A percentile compares a stretch with the other conserved stretches of the same genome.
Evolutionary conservation across 2,888 invertebrate species (phyloP).

Genomic region (Drosophila fungiperda): DNA sequence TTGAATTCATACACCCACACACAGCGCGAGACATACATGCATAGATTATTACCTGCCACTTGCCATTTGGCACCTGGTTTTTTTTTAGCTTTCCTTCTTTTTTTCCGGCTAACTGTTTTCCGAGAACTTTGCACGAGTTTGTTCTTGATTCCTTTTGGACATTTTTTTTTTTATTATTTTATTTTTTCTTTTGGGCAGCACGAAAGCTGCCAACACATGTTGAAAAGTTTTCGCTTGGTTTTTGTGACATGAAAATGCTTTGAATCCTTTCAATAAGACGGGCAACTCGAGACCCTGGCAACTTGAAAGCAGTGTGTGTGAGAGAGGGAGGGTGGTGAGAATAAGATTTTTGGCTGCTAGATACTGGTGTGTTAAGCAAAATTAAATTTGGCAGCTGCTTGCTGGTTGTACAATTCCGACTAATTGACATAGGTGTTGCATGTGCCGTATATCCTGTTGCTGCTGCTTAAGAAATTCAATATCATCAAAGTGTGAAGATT

Average conservation of each 20-base stretch:
- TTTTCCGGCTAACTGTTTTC: conserved; percentile 14
- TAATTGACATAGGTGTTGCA: conserved; percentile 78
- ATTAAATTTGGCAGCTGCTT: conserved; percentile 80
- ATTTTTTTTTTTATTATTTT: conserved; percentile 20
- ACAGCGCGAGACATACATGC: conserved; percentile 61
- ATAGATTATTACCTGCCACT: conserved; percentile 81
- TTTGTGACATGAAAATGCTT: conserved; percentile 77
- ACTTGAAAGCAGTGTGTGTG: not conserved
- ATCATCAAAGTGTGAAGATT: conserved; percentile 7
- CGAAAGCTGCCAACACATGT: conserved; percentile 77
- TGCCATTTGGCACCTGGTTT: conserved; percentile 78
- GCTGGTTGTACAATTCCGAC: conserved; percentile 58
- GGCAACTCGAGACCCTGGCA: conserved; percentile 31
- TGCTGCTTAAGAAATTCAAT: conserved; percentile 41
- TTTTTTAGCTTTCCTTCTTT: conserved; percentile 17
- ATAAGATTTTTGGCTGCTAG: not conserved
- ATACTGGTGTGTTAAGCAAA: conserved; percentile 38
- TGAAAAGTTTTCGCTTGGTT: conserved; percentile 77
- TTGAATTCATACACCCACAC: conserved; percentile 8
- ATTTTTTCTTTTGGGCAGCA: conserved; percentile 40
- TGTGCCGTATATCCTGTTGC: conserved; percentile 28
- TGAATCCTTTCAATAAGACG: conserved; percentile 75
- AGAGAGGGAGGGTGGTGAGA: not conserved
- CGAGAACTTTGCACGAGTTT: conserved; percentile 70
- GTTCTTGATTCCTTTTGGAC: conserved; percentile 47